These are phyloP conservation scores for Lysiphlebus fabarum DNA, from an alignment of 1,140 invertebrate genomes.

Conservation along the genomic window DNA sequence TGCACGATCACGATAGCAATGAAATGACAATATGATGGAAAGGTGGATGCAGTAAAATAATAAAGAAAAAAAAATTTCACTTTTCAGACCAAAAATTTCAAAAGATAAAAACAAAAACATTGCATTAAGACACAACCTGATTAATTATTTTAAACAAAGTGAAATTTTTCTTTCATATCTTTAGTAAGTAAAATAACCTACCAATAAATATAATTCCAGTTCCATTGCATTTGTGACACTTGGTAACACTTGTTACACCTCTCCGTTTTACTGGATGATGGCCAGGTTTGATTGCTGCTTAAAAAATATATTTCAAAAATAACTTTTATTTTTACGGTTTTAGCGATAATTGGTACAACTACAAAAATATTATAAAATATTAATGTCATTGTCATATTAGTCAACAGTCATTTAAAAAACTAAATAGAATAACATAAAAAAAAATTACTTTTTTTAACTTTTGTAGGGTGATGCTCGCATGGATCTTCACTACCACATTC, in stretches of 20 bases:
- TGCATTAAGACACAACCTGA: background rate
- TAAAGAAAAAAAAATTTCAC: constrained; percentile 30
- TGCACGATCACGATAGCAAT: constrained; percentile 52
- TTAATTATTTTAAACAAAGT: constrained; percentile 16
- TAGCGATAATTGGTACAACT: too few species aligned
- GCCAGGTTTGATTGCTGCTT: constrained; percentile 57
- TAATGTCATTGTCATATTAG: background rate
- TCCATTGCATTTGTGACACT: constrained; percentile 83
- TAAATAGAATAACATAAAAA: constrained; percentile 1
- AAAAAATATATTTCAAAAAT: constrained; percentile 24
- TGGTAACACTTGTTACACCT: constrained; percentile 76
- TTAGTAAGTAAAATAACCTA: constrained; percentile 28
- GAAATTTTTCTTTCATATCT: constrained; percentile 22
- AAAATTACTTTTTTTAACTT: constrained; percentile 53
- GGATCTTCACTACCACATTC: constrained; percentile 54
- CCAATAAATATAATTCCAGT: constrained; percentile 82
- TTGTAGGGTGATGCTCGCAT: constrained; percentile 53
- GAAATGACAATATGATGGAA: constrained; percentile 44
- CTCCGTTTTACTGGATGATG: constrained; percentile 80
- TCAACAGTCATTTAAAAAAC: background rate
- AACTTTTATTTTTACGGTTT: constrained; percentile 4
- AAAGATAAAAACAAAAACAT: background rate
- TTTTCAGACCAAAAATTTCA: background rate
- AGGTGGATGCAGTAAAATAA: constrained; percentile 28
- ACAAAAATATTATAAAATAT: background rate